Evolutionary conservation across 1,140 invertebrate genomes (phyloP), one percentile per base, ranked within the genome.

Genomic region (Saxidomus purpurata): DNA sequence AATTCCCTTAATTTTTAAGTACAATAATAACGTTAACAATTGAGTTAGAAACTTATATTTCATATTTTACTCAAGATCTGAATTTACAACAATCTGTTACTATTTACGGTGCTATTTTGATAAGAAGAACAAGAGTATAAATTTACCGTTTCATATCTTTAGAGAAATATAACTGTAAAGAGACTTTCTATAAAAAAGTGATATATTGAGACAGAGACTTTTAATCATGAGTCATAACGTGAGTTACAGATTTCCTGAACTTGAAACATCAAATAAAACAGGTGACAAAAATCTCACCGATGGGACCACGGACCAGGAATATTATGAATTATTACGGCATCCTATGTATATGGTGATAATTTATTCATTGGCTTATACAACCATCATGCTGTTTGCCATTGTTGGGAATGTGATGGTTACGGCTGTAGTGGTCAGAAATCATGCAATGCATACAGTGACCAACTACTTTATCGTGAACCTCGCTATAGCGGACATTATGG

Each of bases 401-500:
- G 95, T 98, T 28, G 98, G 98, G 0, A 99, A 99, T 94, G 96
- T 97, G 3, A 96, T 99, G 47, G 98, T 99, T 3, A 98, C 98
- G 91, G 96, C 97, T 1, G 98, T 98, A 0, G 98, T 99, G 0
- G 97, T 97, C 89, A 96, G 97, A 52, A 98, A 98, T 94, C 97
- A 97, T 43, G 96, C 97, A 0, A 98, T 99, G 98, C 96, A 98
- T 67, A 98, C 98, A 93, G 98, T 98, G 4, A 99, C 98, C 0
- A 99, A 99, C 95, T 98, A 98, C 94, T 98, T 99, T 95, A 98
- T 99, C 91, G 98, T 98, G 13, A 99, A 99, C 94, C 96, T 99
- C 90, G 98, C 98, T 0, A 96, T 98, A 0, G 98, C 98, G 0
- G 98, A 99, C 95, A 97, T 99, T 81, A 96, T 99, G 94, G 98